These are phyloP conservation scores for Zaprionus obscuricornis DNA, from an alignment of 2,888 invertebrate species.

Conservation along the genomic window DNA sequence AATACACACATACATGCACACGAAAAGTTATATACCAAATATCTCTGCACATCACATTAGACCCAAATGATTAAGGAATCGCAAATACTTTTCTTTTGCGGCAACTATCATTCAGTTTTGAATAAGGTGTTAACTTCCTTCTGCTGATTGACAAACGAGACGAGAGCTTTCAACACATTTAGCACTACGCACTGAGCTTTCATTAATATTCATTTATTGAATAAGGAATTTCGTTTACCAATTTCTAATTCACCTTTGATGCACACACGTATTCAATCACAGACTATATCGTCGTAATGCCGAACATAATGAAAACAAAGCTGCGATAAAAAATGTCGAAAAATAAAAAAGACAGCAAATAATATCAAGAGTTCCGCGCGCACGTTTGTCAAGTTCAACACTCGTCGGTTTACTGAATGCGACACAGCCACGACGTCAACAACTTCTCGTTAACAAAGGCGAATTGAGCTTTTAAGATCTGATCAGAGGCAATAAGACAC, in stretches of 20 bases:
- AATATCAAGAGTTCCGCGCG: slow-evolving; percentile 56
- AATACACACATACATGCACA: too few relatives aligned
- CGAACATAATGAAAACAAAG: slow-evolving; percentile 16
- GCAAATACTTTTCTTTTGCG: too few relatives aligned
- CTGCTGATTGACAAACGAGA: too few relatives aligned
- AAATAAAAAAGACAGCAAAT: slow-evolving; percentile 14
- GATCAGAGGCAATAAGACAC: slow-evolving; percentile 21
- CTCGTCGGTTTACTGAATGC: slow-evolving; percentile 75
- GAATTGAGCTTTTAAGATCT: slow-evolving; percentile 22
- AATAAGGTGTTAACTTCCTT: too few relatives aligned
- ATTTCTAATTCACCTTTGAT: slow-evolving; percentile 10
- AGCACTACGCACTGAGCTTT: too few relatives aligned
- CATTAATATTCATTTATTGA: too few relatives aligned
- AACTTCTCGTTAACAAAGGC: slow-evolving; percentile 39
- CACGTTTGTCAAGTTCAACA: slow-evolving; percentile 74
- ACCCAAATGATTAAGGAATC: too few relatives aligned
- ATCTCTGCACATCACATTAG: too few relatives aligned
- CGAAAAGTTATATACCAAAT: too few relatives aligned
- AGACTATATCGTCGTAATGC: background rate
- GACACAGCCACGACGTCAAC: slow-evolving; percentile 42
- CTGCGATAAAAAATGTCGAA: slow-evolving; percentile 9
- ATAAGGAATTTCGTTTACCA: too few relatives aligned
- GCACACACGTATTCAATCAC: slow-evolving; percentile 7
- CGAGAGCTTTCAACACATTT: too few relatives aligned
- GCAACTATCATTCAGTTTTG: too few relatives aligned